These are phyloP conservation scores for Lepeophtheirus salmonis DNA, from an alignment of 1,140 invertebrate genomes.

Conservation along the genomic window DNA sequence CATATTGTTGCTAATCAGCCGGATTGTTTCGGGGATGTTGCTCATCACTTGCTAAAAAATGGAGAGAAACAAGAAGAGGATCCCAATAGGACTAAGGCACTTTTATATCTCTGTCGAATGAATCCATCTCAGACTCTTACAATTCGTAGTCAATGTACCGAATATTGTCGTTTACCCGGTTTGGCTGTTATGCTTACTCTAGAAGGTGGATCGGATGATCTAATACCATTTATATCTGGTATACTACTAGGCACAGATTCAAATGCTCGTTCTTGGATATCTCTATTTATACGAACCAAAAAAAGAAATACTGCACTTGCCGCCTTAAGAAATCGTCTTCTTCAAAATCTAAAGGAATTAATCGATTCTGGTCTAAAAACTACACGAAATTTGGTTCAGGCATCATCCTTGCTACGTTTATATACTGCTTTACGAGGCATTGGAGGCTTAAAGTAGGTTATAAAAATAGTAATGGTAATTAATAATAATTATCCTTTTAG, in stretches of 20 bases:
- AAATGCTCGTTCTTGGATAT: slow-evolving; percentile 72
- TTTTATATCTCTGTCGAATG: slow-evolving; percentile 66
- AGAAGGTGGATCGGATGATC: slow-evolving; percentile 33
- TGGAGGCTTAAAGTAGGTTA: slow-evolving; percentile 59
- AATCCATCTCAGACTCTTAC: slow-evolving; percentile 38
- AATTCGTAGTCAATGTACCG: slow-evolving; percentile 25
- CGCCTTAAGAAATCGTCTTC: slow-evolving; percentile 53
- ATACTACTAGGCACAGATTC: slow-evolving; percentile 73
- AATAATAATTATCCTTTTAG: slow-evolving; percentile 33
- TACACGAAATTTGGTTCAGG: slow-evolving; percentile 51
- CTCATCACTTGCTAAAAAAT: slow-evolving; percentile 32
- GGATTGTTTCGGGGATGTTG: slow-evolving; percentile 73
- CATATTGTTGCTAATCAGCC: slow-evolving; percentile 75
- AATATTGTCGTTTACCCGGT: slow-evolving; percentile 69
- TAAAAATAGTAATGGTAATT: too few species aligned
- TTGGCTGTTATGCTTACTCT: slow-evolving; percentile 58
- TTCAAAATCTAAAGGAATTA: slow-evolving; percentile 43
- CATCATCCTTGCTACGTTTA: slow-evolving; percentile 54
- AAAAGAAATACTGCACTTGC: slow-evolving; percentile 38
- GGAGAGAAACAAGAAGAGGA: slow-evolving; percentile 75
- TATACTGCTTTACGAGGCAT: slow-evolving; percentile 82
- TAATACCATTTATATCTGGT: slow-evolving; percentile 71
- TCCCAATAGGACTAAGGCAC: slow-evolving; percentile 43
- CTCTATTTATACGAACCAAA: slow-evolving; percentile 48
- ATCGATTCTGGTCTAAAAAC: slow-evolving; percentile 32